Evolutionary conservation across 92 coral and sea anemone genomes (phyloP), one percentile per base, ranked within the genome.

Genomic region (Blastomussa wellsi): DNA sequence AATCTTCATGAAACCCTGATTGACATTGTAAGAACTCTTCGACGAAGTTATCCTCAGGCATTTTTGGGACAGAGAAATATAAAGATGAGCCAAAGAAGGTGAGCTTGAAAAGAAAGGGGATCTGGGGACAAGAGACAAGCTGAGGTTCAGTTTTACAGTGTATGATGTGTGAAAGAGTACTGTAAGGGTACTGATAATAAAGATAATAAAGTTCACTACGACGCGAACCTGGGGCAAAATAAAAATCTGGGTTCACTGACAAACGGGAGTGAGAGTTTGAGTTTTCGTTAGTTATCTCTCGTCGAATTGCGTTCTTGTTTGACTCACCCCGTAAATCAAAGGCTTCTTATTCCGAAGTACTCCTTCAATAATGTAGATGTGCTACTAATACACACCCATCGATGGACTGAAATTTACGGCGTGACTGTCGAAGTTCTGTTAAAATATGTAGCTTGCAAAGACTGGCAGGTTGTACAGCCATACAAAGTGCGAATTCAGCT

Each of bases 1-100:
- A 41, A 83, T 48, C 47, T 77, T 52, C 91, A 88, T 7, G 69
- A 88, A 31, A 29, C 76, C 37, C 66, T 88, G 78, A 70, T 64
- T 35, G 83, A 83, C 3, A 15, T 66, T 38, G 42, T 88, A 26
- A 76, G 79, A 73, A 83, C 52, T 67, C 84, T 88, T 42, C 74
- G 38, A 9, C 12, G 37, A 12, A 67, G 11, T 3, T 55, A 64
- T 49, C 88, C 65, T 33, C 83, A 83, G 10, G 88, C 74, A 35
- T 52, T 39, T 55, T 74, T 60, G 2, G 36, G 31, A 52, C 41
- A 32, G 41, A 38, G 39, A 49, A 37, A 36, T 20, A 28, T 52
- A 24, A 37, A n/a, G 53, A 72, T 15, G 72, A 49, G 28, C 19
- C 29, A 17, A 20, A 20, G 42, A 76, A 33, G 39, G 3, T 1